Base-by-base conservation (phyloP, 2,113 vertebrate genomes). In the Oreocharis arfaki region DNA sequence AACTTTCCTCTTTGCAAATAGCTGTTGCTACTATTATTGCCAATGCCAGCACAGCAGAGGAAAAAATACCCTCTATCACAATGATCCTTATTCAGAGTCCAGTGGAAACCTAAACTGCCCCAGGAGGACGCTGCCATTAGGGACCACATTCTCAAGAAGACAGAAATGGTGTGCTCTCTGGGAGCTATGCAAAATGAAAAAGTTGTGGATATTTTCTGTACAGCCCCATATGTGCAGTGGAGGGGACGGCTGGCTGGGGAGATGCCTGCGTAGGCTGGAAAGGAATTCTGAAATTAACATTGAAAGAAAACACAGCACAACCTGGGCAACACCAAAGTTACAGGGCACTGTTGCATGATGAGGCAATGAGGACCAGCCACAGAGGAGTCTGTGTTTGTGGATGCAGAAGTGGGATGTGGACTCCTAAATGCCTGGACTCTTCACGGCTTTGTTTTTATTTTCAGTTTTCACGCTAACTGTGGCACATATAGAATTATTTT, bases 401-500 rank as follows among this genome's bases (percentile, higher is more conserved):
- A 60, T 53, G 57, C 8, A 87, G 64, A n/a, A 69, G 37, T 16
- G 50, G 71, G 42, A 17, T 49, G 60, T 24, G 47, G 32, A 33
- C 74, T 87, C 65, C 69, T 37, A 89, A 84, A 76, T 55, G 91
- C 32, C 60, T 94, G 64, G 49, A 78, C 44, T 84, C 56, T 64
- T 81, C 35, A 44, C 2, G 14, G 44, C 35, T 86, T 95, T 96
- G 87, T 83, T 96, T 96, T 90, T 94, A 80, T 96, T 95, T 95
- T 94, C 77, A 53, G 76, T 71, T 92, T 94, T 95, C 61, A 56
- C 93, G 92, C 33, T 95, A 84, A 84, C 64, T 83, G 79, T 84
- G 87, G 64, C 79, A 94, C 68, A 93, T 94, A 90, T 89, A 95
- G 95, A 94, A 95, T 28, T 37, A 90, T 91, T 93, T 95, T 96